phyloP scores from a whole-genome alignment of 2,113 vertebrate species.

The Lonchura striata region DNA sequence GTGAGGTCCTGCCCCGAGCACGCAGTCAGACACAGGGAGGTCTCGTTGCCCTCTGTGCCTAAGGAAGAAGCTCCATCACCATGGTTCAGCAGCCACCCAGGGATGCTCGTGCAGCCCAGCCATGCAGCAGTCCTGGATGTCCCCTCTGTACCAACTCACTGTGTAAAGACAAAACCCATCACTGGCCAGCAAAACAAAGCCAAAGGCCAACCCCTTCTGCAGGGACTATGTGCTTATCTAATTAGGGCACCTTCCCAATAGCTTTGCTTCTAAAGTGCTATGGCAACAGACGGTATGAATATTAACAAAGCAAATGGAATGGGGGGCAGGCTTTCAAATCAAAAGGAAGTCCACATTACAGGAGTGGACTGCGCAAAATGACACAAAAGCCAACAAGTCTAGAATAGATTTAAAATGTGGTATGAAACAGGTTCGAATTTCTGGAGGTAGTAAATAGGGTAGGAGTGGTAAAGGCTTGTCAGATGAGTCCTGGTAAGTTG shows the following conservation, averaged over 20 bases:
- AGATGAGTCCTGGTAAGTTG: neutral
- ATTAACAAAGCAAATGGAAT: neutral
- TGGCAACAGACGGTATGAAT: neutral
- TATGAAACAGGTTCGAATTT: neutral
- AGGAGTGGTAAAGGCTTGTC: neutral
- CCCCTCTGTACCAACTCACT: fast-evolving
- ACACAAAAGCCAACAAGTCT: neutral
- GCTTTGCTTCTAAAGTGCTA: neutral
- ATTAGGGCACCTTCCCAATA: neutral
- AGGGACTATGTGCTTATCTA: neutral
- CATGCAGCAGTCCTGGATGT: fast-evolving
- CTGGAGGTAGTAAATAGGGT: neutral
- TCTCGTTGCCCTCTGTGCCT: fast-evolving
- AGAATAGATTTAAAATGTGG: neutral
- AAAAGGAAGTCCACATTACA: neutral
- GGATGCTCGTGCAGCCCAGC: fast-evolving
- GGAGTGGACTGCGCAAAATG: neutral
- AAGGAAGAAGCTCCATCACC: neutral
- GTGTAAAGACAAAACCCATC: neutral
- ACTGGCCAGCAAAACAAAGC: neutral
- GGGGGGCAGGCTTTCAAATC: neutral
- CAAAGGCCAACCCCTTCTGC: neutral
- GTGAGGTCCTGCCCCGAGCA: neutral
- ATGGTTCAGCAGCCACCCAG: neutral
- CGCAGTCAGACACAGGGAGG: neutral